Conservation (phyloP, 2,113 vertebrate species). For the Acanthochromis polyacanthus region DNA sequence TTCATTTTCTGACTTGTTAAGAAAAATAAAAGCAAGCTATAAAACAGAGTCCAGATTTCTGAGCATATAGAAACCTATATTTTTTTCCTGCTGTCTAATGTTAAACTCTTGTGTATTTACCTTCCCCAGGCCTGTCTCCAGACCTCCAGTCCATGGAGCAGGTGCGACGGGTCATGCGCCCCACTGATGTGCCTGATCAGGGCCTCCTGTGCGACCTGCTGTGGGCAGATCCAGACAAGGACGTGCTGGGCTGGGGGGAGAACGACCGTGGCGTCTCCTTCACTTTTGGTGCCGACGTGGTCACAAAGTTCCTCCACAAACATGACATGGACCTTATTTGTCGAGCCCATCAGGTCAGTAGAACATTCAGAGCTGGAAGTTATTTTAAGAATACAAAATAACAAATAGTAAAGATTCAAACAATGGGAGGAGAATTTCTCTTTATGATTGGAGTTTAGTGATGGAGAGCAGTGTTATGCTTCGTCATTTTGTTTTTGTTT, state of each 20-base stretch:
- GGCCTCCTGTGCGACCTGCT: conserved; percentile 95
- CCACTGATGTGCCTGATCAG: conserved; percentile 97
- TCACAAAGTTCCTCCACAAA: conserved; percentile 98
- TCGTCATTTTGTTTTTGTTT: no score
- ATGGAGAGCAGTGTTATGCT: no score
- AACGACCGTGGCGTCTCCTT: conserved; percentile 97
- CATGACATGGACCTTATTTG: conserved; percentile 98
- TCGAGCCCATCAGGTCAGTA: conserved; percentile 93
- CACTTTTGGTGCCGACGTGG: conserved; percentile 95
- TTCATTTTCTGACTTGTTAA: no score
- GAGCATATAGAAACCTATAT: no score
- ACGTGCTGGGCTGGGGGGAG: conserved; percentile 97
- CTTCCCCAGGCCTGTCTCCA: conserved; percentile 89
- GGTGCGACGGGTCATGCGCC: conserved; percentile 95
- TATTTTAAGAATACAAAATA: no score
- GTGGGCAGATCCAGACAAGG: conserved; percentile 98
- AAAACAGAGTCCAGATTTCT: no score
- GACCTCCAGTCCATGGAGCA: conserved; percentile 99
- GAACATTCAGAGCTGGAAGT: not conserved
- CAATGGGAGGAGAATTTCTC: no score
- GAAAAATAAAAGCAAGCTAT: no score
- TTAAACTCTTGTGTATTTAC: not conserved
- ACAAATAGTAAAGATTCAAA: not conserved
- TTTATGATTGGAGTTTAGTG: no score
- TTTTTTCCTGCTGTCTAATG: not conserved